Base-by-base conservation (phyloP, 2,113 vertebrate genomes). In the Craseonycteris thonglongyai region DNA sequence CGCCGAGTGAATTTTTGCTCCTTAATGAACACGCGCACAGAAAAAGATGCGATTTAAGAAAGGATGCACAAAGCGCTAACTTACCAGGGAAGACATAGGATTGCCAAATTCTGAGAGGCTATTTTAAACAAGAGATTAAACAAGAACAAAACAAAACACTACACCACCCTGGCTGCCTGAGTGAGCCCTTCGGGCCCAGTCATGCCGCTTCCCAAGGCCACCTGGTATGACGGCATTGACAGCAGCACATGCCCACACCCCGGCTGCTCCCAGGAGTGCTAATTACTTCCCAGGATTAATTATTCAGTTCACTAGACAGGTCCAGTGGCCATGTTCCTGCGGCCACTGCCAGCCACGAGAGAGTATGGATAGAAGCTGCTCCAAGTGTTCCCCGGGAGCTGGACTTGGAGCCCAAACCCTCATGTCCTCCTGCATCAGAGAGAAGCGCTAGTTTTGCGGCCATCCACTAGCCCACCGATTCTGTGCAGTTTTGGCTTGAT, bases 271-370 rank as follows among this genome's bases (percentile, higher is more conserved):
- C 83, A 89, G 85, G 69, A 71, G 80, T 87, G 87, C 93, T 91
- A 65, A 95, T 96, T 54, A 83, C 78, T 95, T 93, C 96, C 88
- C 83, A 75, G 95, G 96, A 95, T 95, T 96, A 91, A 97, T 96
- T 97, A 88, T 96, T 88, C 94, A 93, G 61, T 66, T 95, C 84
- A 63, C 78, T n/a, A 89, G 45, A 96, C 96, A 79, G 96, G 80
- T 94, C 63, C 85, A 79, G 88, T 3, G 26, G 92, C 79, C 38
- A 22, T 24, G 33, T 28, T 1, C 6, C 88, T 15, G 26, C 0
- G 7, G 76, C 59, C 56, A n/a, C 40, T 21, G 87, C 93, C 92
- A 84, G 75, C 56, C 90, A 84, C 65, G 61, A 75, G 93, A 74
- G 86, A 91, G 90, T 51, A 63, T 80, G 96, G 83, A 63, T 40